Conservation (phyloP, 2,888 invertebrate species). For the Tribolium freemani region DNA sequence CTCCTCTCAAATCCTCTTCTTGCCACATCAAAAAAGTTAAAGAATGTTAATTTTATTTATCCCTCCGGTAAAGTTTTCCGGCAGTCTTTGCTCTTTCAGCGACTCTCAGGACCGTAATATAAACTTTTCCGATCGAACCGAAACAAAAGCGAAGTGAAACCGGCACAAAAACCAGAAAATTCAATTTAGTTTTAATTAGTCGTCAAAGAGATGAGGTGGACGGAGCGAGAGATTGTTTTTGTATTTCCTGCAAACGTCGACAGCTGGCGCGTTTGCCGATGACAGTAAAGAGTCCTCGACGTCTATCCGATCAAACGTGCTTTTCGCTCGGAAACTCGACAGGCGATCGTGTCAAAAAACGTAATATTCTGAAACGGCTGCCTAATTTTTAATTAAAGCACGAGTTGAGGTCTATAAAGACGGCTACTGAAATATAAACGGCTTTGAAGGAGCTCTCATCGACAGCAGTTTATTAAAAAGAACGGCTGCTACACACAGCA, state of each 20-base stretch:
- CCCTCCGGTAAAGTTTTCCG: not conserved
- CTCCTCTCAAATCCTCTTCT: not conserved
- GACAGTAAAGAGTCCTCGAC: slow-evolving; percentile 47
- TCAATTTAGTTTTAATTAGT: slow-evolving; percentile 50
- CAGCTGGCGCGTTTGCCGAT: slow-evolving; percentile 39
- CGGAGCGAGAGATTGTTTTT: slow-evolving; percentile 35
- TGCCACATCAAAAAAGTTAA: slow-evolving; percentile 3
- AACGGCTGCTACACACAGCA: too few relatives aligned
- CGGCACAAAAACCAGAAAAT: slow-evolving; percentile 39
- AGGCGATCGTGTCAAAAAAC: slow-evolving; percentile 34
- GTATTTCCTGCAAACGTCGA: slow-evolving; percentile 35
- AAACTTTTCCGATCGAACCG: not conserved
- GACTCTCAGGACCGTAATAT: slow-evolving; percentile 2
- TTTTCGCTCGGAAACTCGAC: slow-evolving; percentile 40
- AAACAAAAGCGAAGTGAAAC: slow-evolving; percentile 11
- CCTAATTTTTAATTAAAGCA: slow-evolving; percentile 25
- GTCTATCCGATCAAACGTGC: slow-evolving; percentile 43
- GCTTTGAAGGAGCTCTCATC: too few relatives aligned
- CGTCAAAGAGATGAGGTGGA: slow-evolving; percentile 39
- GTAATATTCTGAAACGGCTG: slow-evolving; percentile 21
- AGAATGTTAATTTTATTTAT: slow-evolving; percentile 22
- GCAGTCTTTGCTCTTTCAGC: not conserved
- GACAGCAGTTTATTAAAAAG: too few relatives aligned
- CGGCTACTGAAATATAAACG: too few relatives aligned
- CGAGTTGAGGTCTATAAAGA: too few relatives aligned